Evolutionary conservation across 2,113 vertebrate species (phyloP).

Genomic region (Eclectus roratus): DNA sequence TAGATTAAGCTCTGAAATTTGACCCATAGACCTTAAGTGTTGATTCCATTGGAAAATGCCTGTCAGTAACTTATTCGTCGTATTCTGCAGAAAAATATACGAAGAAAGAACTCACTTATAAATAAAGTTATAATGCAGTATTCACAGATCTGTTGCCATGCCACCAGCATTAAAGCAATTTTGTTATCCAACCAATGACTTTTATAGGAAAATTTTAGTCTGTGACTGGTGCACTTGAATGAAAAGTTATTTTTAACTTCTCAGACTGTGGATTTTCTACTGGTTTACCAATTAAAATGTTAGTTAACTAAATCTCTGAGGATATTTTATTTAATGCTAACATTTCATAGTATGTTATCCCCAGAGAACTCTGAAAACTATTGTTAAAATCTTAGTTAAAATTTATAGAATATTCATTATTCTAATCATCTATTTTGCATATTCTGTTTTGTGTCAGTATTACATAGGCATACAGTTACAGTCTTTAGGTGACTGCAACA

Average conservation of each 20-base stretch:
- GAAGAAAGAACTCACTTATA: neutral
- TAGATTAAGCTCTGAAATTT: neutral
- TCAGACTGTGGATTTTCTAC: neutral
- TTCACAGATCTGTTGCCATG: slow-evolving; percentile 23
- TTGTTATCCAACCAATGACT: neutral
- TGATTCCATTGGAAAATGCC: neutral
- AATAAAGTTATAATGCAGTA: neutral
- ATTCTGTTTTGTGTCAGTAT: neutral
- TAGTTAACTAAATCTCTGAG: neutral
- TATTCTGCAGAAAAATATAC: neutral
- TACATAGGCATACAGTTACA: neutral
- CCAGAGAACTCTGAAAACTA: neutral
- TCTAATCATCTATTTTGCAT: neutral
- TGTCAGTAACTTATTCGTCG: neutral
- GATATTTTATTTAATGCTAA: neutral
- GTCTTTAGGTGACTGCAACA: neutral
- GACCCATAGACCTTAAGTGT: neutral
- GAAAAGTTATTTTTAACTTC: neutral
- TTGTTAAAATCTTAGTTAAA: neutral
- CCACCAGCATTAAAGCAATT: neutral
- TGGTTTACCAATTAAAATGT: neutral
- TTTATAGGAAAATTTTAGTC: neutral
- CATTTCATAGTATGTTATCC: neutral
- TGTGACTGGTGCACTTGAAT: neutral
- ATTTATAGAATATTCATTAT: neutral